Evolutionary conservation across 1,140 invertebrate species (phyloP).

Genomic region (Planococcus citri): DNA sequence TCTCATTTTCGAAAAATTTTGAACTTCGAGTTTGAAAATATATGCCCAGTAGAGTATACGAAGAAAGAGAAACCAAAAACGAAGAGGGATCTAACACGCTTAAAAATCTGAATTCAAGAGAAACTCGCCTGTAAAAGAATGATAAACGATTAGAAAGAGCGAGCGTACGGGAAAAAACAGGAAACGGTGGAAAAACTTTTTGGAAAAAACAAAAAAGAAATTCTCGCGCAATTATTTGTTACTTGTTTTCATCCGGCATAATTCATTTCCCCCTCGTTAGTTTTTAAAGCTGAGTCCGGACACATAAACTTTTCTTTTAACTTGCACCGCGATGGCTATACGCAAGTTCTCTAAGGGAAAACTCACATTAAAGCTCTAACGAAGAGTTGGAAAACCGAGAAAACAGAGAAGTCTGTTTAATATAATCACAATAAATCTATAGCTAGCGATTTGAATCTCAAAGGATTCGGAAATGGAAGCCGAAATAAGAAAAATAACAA

Average conservation of each 20-base stretch:
- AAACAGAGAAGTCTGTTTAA: conserved; percentile 11
- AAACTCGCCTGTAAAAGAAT: conserved; percentile 11
- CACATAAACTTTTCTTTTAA: conserved; percentile 13
- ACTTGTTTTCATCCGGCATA: conserved; percentile 19
- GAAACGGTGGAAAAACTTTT: conserved; percentile 11
- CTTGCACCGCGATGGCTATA: conserved; percentile 3
- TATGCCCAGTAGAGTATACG: not conserved
- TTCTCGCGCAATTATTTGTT: conserved; percentile 18
- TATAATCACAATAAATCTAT: conserved; percentile 19
- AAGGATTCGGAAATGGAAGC: conserved; percentile 12
- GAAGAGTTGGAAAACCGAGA: not conserved
- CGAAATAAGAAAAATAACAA: not conserved
- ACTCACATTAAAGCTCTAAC: conserved; percentile 11
- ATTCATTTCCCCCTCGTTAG: conserved; percentile 19
- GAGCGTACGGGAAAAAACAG: not conserved
- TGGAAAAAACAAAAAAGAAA: conserved; percentile 16
- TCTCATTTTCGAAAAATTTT: not conserved
- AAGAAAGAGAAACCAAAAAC: not conserved
- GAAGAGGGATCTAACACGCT: not conserved
- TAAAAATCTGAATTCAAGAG: conserved; percentile 12
- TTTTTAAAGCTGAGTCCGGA: conserved; percentile 13
- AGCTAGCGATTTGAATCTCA: conserved; percentile 16
- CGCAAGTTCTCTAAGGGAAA: not conserved
- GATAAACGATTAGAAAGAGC: conserved; percentile 13
- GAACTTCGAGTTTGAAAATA: not conserved